phyloP scores from a whole-genome alignment of 2,888 invertebrate species.

The Vandiemenella viatica region DNA sequence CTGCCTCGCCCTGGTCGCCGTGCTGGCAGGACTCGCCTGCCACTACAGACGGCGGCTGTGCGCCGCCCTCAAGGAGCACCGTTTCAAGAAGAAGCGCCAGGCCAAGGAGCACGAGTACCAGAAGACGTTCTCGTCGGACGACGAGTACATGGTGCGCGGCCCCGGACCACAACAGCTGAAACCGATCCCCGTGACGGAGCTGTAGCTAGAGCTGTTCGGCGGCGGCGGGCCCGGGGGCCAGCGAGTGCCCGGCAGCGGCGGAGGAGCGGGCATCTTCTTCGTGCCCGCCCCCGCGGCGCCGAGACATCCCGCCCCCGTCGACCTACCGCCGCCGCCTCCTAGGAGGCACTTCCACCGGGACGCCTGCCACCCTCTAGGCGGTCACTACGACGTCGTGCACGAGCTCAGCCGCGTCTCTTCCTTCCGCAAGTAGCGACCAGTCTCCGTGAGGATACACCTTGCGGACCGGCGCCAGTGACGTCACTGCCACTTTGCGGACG shows the following conservation, averaged over 20 bases:
- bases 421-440: background rate
- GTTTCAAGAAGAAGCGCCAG: constrained; percentile 61
- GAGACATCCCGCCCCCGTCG: constrained; percentile 32
- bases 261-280: constrained; percentile 59
- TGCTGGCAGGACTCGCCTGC: constrained; percentile 57
- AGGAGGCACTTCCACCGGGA: constrained; percentile 49
- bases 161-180: constrained; percentile 32
- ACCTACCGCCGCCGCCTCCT: constrained; percentile 47
- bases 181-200: constrained; percentile 72
- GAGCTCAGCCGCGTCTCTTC: background rate
- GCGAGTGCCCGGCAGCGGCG: too few relatives aligned
- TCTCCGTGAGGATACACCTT: background rate
- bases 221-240: constrained; percentile 58
- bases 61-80: constrained; percentile 56
- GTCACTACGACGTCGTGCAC: constrained; percentile 6
- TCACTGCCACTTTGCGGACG: background rate
- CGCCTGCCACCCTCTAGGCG: constrained; percentile 12
- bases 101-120: constrained; percentile 77
- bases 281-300: constrained; percentile 37
- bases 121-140: constrained; percentile 68
- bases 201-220: constrained; percentile 94
- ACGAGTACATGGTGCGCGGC: constrained; percentile 63
- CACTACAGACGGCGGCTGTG: constrained; percentile 66
- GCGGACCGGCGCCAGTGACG: background rate
- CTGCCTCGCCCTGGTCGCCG: constrained; percentile 54